phyloP scores from a whole-genome alignment of 1,140 invertebrate species.

The Solenopsis fugax region DNA sequence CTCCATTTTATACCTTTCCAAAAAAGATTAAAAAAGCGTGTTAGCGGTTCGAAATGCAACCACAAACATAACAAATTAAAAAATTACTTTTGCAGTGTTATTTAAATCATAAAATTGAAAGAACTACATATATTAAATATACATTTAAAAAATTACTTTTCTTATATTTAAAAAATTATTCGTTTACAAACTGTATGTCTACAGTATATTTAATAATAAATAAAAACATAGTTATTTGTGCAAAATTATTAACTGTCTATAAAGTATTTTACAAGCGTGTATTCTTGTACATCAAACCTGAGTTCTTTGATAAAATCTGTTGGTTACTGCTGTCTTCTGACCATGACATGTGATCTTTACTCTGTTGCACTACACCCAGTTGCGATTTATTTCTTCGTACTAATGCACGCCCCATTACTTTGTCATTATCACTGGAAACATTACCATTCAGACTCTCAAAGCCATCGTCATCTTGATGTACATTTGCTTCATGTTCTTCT shows the following conservation, averaged over 20 bases:
- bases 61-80: constrained; percentile 48
- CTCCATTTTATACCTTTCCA: constrained; percentile 73
- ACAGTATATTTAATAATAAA: background rate
- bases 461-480: constrained; percentile 91
- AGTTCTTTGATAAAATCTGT: constrained; percentile 59
- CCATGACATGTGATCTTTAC: constrained; percentile 50
- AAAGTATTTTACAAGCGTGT: constrained; percentile 32
- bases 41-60: constrained; percentile 63
- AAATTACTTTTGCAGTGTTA: background rate
- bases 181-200: constrained; percentile 9
- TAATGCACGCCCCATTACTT: constrained; percentile 39
- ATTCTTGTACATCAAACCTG: constrained; percentile 73
- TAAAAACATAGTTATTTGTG: background rate
- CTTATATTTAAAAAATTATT: background rate
- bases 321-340: constrained; percentile 50
- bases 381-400: constrained; percentile 51
- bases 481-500: constrained; percentile 75
- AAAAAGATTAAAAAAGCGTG: constrained; percentile 75
- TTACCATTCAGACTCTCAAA: constrained; percentile 95
- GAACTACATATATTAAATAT: constrained; percentile 8
- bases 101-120: constrained; percentile 13
- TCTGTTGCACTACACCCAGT: constrained; percentile 23
- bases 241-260: background rate
- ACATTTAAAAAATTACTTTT: background rate
- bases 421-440: constrained; percentile 91